A percentile compares a stretch with the other conserved stretches of the same genome.
Conservation (phyloP, 2,797 vertebrate species). For the Eidolon dupreanum region DNA sequence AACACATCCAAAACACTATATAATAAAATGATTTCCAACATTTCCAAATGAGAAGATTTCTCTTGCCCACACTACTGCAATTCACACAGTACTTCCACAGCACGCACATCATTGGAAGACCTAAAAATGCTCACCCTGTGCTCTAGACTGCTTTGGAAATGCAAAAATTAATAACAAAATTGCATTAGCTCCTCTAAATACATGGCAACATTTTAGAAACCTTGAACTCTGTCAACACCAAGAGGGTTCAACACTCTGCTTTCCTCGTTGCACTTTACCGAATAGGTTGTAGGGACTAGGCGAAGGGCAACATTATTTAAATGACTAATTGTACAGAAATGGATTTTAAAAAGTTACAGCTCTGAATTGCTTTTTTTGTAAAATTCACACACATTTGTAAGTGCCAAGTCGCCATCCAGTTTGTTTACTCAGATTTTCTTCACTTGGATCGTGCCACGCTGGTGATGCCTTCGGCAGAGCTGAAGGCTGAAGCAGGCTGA, state of each 20-base stretch:
- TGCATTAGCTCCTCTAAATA: slow-evolving; percentile 76
- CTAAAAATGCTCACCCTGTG: slow-evolving; percentile 89
- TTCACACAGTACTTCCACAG: slow-evolving; percentile 90
- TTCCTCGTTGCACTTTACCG: slow-evolving; percentile 80
- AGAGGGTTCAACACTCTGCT: slow-evolving; percentile 78
- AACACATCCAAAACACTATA: slow-evolving; percentile 88
- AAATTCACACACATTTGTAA: slow-evolving; percentile 95
- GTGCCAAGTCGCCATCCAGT: slow-evolving; percentile 89
- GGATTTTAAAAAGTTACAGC: slow-evolving; percentile 89
- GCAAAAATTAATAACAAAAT: slow-evolving; percentile 86
- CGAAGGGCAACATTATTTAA: slow-evolving; percentile 87
- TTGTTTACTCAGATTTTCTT: slow-evolving; percentile 98
- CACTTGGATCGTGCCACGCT: slow-evolving; percentile 97
- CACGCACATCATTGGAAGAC: slow-evolving; percentile 86
- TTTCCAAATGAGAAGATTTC: slow-evolving; percentile 83
- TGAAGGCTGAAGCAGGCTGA: slow-evolving; percentile 90
- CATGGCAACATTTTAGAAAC: slow-evolving; percentile 77
- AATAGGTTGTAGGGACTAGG: slow-evolving; percentile 79
- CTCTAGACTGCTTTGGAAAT: slow-evolving; percentile 86
- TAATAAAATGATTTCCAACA: slow-evolving; percentile 90
- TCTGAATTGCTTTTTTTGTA: slow-evolving; percentile 87
- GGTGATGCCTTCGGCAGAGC: slow-evolving; percentile 90
- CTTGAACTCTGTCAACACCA: slow-evolving; percentile 82
- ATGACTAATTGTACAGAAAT: slow-evolving; percentile 94
- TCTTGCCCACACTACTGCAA: slow-evolving; percentile 85